These are phyloP conservation scores for Pitta sordida DNA, from an alignment of 2,113 vertebrate species.

Conservation along the genomic window DNA sequence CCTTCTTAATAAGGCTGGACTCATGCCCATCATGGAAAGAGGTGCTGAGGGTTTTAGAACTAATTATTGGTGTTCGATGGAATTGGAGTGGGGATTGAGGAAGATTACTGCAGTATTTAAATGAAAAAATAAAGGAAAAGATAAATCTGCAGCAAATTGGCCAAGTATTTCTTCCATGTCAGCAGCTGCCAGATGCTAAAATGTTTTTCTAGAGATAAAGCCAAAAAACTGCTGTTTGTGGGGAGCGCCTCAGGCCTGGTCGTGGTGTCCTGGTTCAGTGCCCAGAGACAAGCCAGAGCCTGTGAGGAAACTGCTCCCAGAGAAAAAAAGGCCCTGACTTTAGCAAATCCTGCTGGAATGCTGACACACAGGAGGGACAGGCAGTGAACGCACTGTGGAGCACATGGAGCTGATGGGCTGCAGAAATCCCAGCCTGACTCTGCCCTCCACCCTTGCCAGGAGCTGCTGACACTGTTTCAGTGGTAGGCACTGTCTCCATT, in stretches of 20 bases:
- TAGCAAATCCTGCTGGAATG: neutral
- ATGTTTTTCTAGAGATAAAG: neutral
- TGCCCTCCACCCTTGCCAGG: neutral
- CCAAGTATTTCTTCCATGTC: neutral
- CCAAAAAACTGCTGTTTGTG: neutral
- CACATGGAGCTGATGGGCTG: neutral
- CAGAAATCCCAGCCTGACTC: neutral
- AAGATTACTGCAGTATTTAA: neutral
- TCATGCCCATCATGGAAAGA: rapidly evolving
- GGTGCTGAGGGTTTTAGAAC: neutral
- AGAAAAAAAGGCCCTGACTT: neutral
- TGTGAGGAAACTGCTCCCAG: neutral
- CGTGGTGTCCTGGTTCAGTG: neutral
- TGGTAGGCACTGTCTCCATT: neutral
- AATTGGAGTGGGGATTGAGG: neutral
- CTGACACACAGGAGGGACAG: neutral
- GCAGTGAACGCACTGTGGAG: neutral
- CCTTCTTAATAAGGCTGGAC: neutral
- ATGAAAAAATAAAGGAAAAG: neutral
- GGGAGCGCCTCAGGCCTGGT: neutral
- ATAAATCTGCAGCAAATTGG: neutral
- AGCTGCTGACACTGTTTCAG: neutral
- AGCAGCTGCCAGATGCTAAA: neutral
- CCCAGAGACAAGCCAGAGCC: neutral
- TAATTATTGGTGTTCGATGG: neutral